Evolutionary conservation across 2,113 vertebrate species (phyloP), one percentile per base, ranked within the genome.

Genomic region (Hylia prasina): DNA sequence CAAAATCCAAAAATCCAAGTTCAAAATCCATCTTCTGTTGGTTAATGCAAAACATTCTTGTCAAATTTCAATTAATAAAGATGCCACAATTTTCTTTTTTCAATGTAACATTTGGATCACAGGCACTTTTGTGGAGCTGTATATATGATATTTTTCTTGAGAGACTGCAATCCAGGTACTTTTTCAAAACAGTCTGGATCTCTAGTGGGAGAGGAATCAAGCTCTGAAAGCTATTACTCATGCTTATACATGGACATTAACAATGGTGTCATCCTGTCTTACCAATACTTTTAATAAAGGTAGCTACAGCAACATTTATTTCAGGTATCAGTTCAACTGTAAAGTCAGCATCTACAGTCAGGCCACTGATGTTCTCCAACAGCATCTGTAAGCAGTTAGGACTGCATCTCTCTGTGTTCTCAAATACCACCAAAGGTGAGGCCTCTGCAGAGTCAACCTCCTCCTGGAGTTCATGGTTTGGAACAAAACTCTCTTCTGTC

Each of bases 321-420:
- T 99, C 98, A 40, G 50, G 92, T 72, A 99, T 98, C 79, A 97
- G 44, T 98, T 99, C 99, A 96, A 99, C 15, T 23, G 91, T 89
- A 92, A 98, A 99, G 50, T 96, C 65, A 17, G 33, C 39, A 28
- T 80, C 78, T 37, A 64, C 83, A 3, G 70, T 37, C 60, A 98
- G 22, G 20, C 82, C 72, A 0, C 92, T 97, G 76, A 99, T n/a
- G 53, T 93, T 98, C 96, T 99, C 98, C 96, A 99, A 95, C 70
- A 99, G 89, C 57, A 99, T 56, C 84, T 7, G 1, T 65, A 92
- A 98, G 90, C 70, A 97, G 35, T 76, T 21, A 15, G 57, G 28
- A 42, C 90, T 47, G 63, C 53, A 61, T 37, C 90, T 73, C 1
- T 83, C 5, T 30, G 98, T n/a, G 31, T 99, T 98, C 93, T 98